Evolutionary conservation across 2,113 vertebrate genomes (phyloP).

Genomic region (Marmota monax): DNA sequence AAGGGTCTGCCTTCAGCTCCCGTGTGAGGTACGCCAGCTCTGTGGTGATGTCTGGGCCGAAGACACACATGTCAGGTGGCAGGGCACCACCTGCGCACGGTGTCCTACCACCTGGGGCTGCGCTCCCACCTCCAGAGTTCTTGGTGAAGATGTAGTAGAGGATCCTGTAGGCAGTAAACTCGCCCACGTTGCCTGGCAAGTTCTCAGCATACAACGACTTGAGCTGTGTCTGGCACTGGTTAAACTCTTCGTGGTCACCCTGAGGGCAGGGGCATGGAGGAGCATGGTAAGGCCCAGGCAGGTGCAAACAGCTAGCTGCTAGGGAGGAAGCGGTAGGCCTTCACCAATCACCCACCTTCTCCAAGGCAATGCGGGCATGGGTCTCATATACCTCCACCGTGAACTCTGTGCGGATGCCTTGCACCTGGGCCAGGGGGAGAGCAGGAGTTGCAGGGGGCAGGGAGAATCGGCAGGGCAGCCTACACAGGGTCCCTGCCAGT

Average conservation of each 20-base stretch:
- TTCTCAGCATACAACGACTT: conserved; percentile 94
- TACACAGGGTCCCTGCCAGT: accelerated
- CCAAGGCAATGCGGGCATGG: conserved; percentile 94
- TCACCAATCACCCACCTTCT: conserved; percentile 88
- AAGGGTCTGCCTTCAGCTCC: conserved; percentile 90
- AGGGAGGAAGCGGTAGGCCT: accelerated
- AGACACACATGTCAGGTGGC: background rate
- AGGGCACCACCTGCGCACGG: accelerated
- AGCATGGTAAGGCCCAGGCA: background rate
- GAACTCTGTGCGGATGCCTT: conserved; percentile 95
- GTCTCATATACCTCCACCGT: conserved; percentile 97
- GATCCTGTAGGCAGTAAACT: conserved; percentile 95
- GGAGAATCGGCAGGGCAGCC: accelerated
- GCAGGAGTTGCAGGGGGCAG: background rate
- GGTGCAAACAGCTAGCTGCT: accelerated
- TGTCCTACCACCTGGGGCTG: accelerated
- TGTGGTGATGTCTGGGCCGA: conserved; percentile 91
- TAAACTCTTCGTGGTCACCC: conserved; percentile 97
- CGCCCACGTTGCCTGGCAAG: conserved; percentile 93
- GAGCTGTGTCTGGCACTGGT: conserved; percentile 96
- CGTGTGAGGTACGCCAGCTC: conserved; percentile 94
- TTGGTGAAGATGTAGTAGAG: conserved; percentile 97
- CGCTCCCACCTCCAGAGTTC: conserved; percentile 92
- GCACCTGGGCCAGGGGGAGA: conserved; percentile 85
- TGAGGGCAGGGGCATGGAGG: conserved; percentile 1